A percentile compares a stretch with the other conserved stretches of the same genome.
These are phyloP conservation scores for Leptopilina drosophilae DNA, from an alignment of 2,888 invertebrate species.

Conservation along the genomic window DNA sequence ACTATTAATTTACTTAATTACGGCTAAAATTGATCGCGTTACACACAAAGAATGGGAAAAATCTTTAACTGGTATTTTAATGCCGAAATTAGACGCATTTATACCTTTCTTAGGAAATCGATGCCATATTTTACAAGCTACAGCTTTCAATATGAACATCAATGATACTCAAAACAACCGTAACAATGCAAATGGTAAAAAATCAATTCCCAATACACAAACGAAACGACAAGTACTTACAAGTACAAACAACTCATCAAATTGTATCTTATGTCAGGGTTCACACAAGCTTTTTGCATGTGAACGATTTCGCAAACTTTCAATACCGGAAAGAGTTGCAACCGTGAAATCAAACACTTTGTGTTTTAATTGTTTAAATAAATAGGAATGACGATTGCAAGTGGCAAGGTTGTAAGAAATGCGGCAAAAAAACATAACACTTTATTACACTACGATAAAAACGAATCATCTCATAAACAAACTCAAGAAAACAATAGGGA, in stretches of 20 bases:
- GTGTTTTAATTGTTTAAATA: conserved; percentile 9
- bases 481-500: neutral
- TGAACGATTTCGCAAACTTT: neutral
- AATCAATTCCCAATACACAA: neutral
- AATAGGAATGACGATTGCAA: neutral
- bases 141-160: neutral
- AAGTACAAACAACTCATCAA: neutral
- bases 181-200: neutral
- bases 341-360: neutral
- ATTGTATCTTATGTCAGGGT: neutral
- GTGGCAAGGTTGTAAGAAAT: neutral
- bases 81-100: neutral
- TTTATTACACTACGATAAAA: neutral
- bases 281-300: neutral
- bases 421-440: neutral
- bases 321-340: neutral
- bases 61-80: neutral
- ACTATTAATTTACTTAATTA: neutral
- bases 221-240: neutral
- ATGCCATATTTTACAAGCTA: neutral
- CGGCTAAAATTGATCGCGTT: neutral
- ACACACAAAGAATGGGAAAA: conserved; percentile 1
- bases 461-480: neutral
- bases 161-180: neutral
- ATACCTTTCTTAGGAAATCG: neutral